Percentiles rank a stretch among this genome's conserved stretches.
Evolutionary conservation across 2,888 invertebrate genomes (phyloP).

Genomic region (Parnassius orleans): DNA sequence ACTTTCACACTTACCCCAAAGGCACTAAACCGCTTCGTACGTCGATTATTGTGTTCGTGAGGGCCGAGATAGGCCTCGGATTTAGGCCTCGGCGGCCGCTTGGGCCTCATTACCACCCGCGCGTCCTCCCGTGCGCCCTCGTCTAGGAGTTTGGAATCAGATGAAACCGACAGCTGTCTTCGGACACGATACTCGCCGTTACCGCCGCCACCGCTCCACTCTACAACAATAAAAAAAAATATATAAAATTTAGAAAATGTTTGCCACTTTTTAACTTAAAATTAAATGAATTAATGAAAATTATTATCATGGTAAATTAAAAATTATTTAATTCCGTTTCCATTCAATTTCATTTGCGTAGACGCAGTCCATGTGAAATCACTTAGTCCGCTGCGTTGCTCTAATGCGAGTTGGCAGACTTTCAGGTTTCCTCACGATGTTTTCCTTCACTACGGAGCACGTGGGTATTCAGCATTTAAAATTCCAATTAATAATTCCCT

Average conservation of each 20-base stretch:
- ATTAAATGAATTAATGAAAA: too few relatives aligned
- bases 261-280: too few relatives aligned
- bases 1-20: conserved; percentile 89
- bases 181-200: conserved; percentile 91
- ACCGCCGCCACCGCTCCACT: conserved; percentile 86
- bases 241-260: background rate
- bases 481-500: too few relatives aligned
- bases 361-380: too few relatives aligned
- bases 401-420: too few relatives aligned
- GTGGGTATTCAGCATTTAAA: too few relatives aligned
- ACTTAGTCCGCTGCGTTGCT: too few relatives aligned
- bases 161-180: conserved; percentile 94
- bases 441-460: too few relatives aligned
- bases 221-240: conserved; percentile 67
- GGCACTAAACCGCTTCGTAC: conserved; percentile 96
- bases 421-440: too few relatives aligned
- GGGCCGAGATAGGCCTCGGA: conserved; percentile 95
- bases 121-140: conserved; percentile 94
- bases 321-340: too few relatives aligned
- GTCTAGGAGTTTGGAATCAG: conserved; percentile 94
- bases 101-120: conserved; percentile 92
- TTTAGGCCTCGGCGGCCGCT: conserved; percentile 96
- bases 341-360: too few relatives aligned
- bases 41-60: conserved; percentile 87
- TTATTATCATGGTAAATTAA: too few relatives aligned